Conservation (phyloP, 2,888 invertebrate species). For the Chymomyza procnemis region DNA sequence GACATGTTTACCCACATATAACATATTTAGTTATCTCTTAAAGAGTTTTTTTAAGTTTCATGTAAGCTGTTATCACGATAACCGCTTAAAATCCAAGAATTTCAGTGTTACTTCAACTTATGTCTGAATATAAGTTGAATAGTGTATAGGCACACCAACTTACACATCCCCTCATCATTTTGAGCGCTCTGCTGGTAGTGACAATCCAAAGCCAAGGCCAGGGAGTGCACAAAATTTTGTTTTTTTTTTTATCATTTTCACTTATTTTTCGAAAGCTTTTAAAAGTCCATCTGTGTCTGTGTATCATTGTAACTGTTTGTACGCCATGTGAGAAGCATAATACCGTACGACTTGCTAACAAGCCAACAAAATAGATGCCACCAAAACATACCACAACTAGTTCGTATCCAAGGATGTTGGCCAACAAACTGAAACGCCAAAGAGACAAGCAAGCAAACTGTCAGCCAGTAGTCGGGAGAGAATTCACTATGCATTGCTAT, state of each 20-base stretch:
- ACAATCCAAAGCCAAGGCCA: neutral
- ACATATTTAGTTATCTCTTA: too few relatives aligned
- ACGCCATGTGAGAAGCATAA: slow-evolving; percentile 36
- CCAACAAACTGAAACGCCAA: slow-evolving; percentile 21
- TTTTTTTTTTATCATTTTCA: neutral
- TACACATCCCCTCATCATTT: too few relatives aligned
- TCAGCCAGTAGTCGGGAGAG: neutral
- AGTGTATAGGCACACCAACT: too few relatives aligned
- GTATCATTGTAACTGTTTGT: slow-evolving; percentile 9
- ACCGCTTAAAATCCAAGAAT: too few relatives aligned
- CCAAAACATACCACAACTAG: slow-evolving; percentile 26
- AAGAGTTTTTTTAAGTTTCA: too few relatives aligned
- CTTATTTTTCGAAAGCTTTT: neutral
- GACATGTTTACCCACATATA: too few relatives aligned
- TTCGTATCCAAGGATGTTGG: slow-evolving; percentile 42
- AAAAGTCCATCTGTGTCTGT: neutral
- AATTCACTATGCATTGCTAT: slow-evolving; percentile 22
- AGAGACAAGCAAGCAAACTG: slow-evolving; percentile 24
- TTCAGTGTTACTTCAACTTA: too few relatives aligned
- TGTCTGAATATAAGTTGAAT: too few relatives aligned
- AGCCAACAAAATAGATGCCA: slow-evolving; percentile 41
- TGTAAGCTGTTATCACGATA: too few relatives aligned
- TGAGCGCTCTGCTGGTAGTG: neutral
- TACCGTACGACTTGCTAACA: slow-evolving; percentile 68
- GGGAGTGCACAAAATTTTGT: neutral